Conservation (phyloP, 1,140 invertebrate genomes). For the Ceratosolen fusciceps region DNA sequence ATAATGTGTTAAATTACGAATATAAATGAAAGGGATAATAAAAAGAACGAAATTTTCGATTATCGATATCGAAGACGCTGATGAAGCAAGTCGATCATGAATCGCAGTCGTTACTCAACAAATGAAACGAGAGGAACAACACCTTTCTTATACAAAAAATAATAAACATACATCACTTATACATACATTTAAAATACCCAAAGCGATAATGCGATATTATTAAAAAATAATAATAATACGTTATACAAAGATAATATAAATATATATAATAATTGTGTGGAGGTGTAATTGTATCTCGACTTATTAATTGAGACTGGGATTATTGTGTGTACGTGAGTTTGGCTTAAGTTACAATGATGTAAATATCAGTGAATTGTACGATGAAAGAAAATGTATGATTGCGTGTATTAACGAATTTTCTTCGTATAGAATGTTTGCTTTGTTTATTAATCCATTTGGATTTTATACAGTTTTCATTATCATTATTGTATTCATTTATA, state of each 20-base stretch:
- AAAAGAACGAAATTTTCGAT: constrained; percentile 29
- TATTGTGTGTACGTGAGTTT: constrained; percentile 46
- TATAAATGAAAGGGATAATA: constrained; percentile 29
- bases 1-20: constrained; percentile 41
- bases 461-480: constrained; percentile 6
- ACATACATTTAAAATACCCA: constrained; percentile 58
- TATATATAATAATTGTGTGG: constrained; percentile 61
- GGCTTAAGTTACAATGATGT: constrained; percentile 42
- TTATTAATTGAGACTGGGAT: constrained; percentile 56
- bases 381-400: constrained; percentile 41
- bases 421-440: constrained; percentile 31
- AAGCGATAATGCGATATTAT: constrained; percentile 61
- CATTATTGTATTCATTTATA: constrained; percentile 19
- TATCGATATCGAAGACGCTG: constrained; percentile 6
- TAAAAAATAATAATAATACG: constrained; percentile 40
- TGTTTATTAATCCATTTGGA: constrained; percentile 15
- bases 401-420: constrained; percentile 42
- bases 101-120: constrained; percentile 2
- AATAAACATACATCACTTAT: constrained; percentile 59
- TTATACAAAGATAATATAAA: constrained; percentile 51
- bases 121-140: constrained; percentile 21
- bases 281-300: constrained; percentile 58
- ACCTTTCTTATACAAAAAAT: constrained; percentile 51
- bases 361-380: constrained; percentile 48
- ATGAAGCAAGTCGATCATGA: background rate